Evolutionary conservation across 2,888 invertebrate species (phyloP).

Genomic region (Meta bourneti): DNA sequence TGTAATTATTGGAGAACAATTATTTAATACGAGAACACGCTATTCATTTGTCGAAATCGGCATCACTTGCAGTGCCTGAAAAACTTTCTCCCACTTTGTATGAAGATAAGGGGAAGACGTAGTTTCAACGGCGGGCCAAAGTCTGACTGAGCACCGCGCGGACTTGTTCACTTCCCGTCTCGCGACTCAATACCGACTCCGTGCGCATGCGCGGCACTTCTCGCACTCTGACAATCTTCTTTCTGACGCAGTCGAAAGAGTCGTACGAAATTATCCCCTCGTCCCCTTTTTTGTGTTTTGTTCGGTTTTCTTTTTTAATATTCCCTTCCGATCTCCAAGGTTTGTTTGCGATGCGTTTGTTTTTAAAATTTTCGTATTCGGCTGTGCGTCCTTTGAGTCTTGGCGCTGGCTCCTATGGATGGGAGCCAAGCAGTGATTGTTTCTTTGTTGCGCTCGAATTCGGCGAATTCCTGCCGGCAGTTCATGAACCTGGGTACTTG

Average conservation of each 20-base stretch:
- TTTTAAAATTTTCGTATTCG: not conserved
- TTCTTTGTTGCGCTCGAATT: slow-evolving; percentile 4
- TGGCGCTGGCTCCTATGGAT: slow-evolving; percentile 35
- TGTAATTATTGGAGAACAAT: too few species aligned
- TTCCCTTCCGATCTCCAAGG: slow-evolving; percentile 10
- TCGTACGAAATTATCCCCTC: slow-evolving; percentile 37
- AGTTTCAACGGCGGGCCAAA: slow-evolving; percentile 17
- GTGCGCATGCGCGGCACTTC: slow-evolving; percentile 46
- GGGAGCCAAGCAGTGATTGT: slow-evolving; percentile 25
- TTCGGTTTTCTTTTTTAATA: slow-evolving; percentile 19
- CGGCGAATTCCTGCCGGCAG: not conserved
- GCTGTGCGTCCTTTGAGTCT: not conserved
- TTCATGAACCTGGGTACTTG: not conserved
- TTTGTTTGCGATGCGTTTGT: slow-evolving; percentile 27
- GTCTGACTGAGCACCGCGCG: slow-evolving; percentile 14
- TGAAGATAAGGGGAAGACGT: not conserved
- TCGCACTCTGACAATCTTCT: slow-evolving; percentile 42
- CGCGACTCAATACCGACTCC: slow-evolving; percentile 32
- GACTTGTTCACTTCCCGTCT: slow-evolving; percentile 46
- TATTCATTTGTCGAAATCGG: too few species aligned
- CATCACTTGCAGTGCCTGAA: too few species aligned
- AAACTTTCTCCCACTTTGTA: too few species aligned
- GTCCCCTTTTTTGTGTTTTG: slow-evolving; percentile 1
- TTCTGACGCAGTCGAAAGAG: slow-evolving; percentile 52
- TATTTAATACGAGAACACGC: too few species aligned